phyloP scores from a whole-genome alignment of 2,797 vertebrate species.

The Brotula barbata region DNA sequence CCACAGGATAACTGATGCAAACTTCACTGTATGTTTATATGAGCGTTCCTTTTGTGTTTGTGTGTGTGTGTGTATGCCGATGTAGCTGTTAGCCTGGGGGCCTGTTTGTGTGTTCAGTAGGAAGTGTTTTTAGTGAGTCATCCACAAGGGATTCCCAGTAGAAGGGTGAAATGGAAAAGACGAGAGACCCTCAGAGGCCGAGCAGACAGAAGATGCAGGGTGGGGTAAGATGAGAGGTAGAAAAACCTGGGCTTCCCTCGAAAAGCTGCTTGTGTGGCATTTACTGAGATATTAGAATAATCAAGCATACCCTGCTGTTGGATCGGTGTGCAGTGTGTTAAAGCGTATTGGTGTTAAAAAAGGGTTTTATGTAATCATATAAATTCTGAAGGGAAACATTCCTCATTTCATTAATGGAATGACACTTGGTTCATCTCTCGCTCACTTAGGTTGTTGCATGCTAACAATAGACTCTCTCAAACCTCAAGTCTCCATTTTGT shows the following conservation, averaged over 20 bases:
- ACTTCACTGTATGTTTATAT: conserved; percentile 16
- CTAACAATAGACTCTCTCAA: conserved; percentile 39
- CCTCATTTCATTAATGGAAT: conserved; percentile 12
- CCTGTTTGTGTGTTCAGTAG: conserved; percentile 77
- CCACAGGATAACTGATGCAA: conserved; percentile 74
- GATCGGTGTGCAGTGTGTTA: neutral
- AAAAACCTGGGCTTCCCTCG: conserved; percentile 26
- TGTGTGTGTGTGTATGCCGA: conserved; percentile 44
- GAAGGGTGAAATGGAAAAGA: conserved; percentile 76
- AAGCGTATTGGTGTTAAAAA: neutral
- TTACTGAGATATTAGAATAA: neutral
- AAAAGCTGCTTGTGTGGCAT: conserved; percentile 22
- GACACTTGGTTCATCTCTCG: conserved; percentile 16
- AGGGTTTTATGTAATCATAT: conserved; percentile 8
- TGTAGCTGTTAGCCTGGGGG: conserved; percentile 63
- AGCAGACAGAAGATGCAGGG: conserved; percentile 25
- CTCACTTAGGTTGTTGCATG: conserved; percentile 15
- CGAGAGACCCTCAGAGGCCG: conserved; percentile 55
- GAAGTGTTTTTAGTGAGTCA: conserved; percentile 85
- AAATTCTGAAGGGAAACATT: conserved; percentile 8
- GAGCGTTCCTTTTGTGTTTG: conserved; percentile 21
- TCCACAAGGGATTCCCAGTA: conserved; percentile 85
- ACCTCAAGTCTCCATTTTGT: conserved; percentile 19
- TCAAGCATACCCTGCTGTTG: neutral
- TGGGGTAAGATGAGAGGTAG: conserved; percentile 8